Evolutionary conservation across 2,888 invertebrate genomes (phyloP), one percentile per base, ranked within the genome.

Genomic region (Drymonia ruficornis): DNA sequence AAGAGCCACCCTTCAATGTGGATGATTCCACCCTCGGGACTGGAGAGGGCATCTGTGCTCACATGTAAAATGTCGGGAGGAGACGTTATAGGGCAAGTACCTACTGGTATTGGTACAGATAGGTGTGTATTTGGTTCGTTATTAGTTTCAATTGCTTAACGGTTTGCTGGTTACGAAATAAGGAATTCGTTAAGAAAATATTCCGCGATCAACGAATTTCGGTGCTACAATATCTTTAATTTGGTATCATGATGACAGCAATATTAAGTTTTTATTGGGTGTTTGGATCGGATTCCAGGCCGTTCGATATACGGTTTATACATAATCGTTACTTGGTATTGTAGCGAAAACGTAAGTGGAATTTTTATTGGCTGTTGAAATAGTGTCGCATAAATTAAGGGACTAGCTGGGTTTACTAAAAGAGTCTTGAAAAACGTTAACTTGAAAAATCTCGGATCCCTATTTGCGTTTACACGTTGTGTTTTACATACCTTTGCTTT

Each of bases 11-110:
- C 81, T 78, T 74, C 78, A 71, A 72, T 75, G 75, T 76, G 64
- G 76, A 74, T 82, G 81, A 82, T 81, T 83, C 74, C 65, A 73
- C 83, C 78, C 83, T 64, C 69, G 80, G 77, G 83, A 80, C 70
- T 59, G 59, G 59, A 70, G 64, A 67, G 70, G 63, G 71, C 63
- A 34, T n/a, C 64, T 63, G 53, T 51, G 57, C 69, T 53, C 50
- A 53, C 74, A 78, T 54, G 56, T 76, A 75, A 61, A 73, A 69
- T 58, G 48, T 46, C 57, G 52, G 51, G 74, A 79, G 74, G 72
- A 57, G 77, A 59, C 68, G 57, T 60, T 59, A 65, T 55, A 61
- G 51, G 56, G 64, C 40, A 43, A 43, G 13, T 46, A 52, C n/a
- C n/a, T 19, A 50, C 29, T 48, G n/a, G n/a, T 42, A 53, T 15